Evolutionary conservation across 2,888 invertebrate genomes (phyloP).

Genomic region (Drosophila pullipes): DNA sequence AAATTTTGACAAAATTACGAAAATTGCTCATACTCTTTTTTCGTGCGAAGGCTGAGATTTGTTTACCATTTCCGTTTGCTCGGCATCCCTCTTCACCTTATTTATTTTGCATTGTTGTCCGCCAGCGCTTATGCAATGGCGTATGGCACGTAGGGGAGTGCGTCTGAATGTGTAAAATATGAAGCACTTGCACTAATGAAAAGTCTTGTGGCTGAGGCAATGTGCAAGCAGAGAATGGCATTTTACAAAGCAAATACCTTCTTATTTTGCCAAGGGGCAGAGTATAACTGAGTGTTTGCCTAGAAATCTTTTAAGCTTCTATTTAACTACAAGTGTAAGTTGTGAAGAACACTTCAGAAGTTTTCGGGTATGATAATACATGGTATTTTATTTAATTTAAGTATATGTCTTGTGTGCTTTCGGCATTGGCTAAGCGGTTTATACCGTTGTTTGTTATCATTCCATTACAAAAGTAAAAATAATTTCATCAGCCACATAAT

Average conservation of each 20-base stretch:
- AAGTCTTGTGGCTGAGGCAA: slow-evolving; percentile 60
- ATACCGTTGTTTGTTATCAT: slow-evolving; percentile 12
- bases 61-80: slow-evolving; percentile 59
- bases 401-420: slow-evolving; percentile 4
- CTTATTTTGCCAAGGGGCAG: slow-evolving; percentile 3
- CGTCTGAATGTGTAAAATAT: slow-evolving; percentile 28
- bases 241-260: slow-evolving; percentile 25
- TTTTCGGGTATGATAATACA: not conserved
- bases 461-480: slow-evolving; percentile 33
- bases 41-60: slow-evolving; percentile 57
- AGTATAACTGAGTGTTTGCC: not conserved
- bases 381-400: not conserved
- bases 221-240: slow-evolving; percentile 13
- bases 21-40: not conserved
- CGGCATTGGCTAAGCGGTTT: slow-evolving; percentile 5
- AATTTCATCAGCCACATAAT: slow-evolving; percentile 33
- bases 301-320: slow-evolving; percentile 6
- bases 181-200: slow-evolving; percentile 77
- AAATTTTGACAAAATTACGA: not conserved
- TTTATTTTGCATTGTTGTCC: slow-evolving; percentile 66
- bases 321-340: not conserved
- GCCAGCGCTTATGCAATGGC: slow-evolving; percentile 75
- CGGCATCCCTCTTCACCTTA: slow-evolving; percentile 50
- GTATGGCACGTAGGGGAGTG: slow-evolving; percentile 62
- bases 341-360: slow-evolving; percentile 2